These are phyloP conservation scores for Heliconius aoede DNA, from an alignment of 2,888 invertebrate species.

Conservation along the genomic window DNA sequence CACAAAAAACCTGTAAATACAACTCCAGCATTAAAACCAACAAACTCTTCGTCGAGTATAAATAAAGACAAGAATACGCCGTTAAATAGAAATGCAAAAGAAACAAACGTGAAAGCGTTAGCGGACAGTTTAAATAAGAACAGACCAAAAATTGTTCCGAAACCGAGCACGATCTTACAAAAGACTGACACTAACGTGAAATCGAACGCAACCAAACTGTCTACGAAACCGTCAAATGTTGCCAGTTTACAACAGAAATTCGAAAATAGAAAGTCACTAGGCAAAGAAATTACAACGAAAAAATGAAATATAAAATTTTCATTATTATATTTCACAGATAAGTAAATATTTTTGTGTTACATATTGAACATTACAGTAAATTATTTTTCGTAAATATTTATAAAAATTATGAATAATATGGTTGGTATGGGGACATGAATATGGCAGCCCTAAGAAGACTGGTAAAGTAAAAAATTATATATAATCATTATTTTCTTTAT, in stretches of 20 bases:
- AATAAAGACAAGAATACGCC: conserved; percentile 67
- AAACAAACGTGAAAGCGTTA: conserved; percentile 73
- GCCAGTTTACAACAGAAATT: conserved; percentile 91
- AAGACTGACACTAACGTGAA: conserved; percentile 67
- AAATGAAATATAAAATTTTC: conserved; percentile 27
- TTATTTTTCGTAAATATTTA: conserved; percentile 29
- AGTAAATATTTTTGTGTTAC: conserved; percentile 5
- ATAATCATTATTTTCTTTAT: conserved; percentile 29
- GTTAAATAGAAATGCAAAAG: conserved; percentile 69
- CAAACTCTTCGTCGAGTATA: conserved; percentile 59
- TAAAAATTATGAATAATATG: background rate
- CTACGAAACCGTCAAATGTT: conserved; percentile 87
- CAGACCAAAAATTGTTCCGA: conserved; percentile 77
- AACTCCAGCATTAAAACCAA: conserved; percentile 63
- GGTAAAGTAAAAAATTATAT: conserved; percentile 11
- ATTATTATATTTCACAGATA: background rate
- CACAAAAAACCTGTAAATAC: conserved; percentile 72
- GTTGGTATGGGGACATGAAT: conserved; percentile 11
- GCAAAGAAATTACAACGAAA: conserved; percentile 64
- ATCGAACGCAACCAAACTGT: conserved; percentile 73
- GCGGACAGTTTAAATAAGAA: conserved; percentile 80
- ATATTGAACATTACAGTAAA: conserved; percentile 17
- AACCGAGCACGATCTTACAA: conserved; percentile 65
- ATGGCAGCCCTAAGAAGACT: conserved; percentile 23
- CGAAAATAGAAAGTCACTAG: conserved; percentile 84